Evolutionary conservation across 2,797 vertebrate genomes (phyloP).

Genomic region (Gobionotothen gibberifrons): DNA sequence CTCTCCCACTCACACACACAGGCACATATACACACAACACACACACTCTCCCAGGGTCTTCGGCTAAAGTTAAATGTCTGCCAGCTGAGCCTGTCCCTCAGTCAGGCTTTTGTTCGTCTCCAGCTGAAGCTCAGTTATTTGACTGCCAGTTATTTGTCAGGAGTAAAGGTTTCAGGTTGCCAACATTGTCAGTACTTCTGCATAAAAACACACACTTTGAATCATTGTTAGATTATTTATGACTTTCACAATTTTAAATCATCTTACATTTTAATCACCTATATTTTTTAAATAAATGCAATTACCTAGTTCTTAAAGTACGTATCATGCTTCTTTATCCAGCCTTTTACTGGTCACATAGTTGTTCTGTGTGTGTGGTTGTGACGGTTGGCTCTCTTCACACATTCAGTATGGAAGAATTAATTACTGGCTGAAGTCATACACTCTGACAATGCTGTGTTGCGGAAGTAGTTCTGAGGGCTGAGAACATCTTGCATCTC

Average conservation of each 20-base stretch:
- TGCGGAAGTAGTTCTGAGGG: slow-evolving; percentile 21
- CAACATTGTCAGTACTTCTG: slow-evolving; percentile 38
- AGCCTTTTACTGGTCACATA: slow-evolving; percentile 6
- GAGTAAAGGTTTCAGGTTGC: slow-evolving; percentile 45
- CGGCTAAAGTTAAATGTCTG: slow-evolving; percentile 75
- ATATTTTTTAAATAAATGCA: slow-evolving; percentile 16
- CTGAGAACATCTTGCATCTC: slow-evolving; percentile 43
- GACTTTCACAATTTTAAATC: neutral
- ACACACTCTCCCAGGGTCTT: slow-evolving; percentile 48
- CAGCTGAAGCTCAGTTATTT: slow-evolving; percentile 78
- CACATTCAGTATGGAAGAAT: slow-evolving; percentile 24
- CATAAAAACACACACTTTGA: slow-evolving; percentile 12
- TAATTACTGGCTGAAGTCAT: slow-evolving; percentile 28
- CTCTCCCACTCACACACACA: slow-evolving; percentile 9
- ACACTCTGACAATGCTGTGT: slow-evolving; percentile 25
- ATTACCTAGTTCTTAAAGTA: neutral
- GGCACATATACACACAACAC: slow-evolving; percentile 40
- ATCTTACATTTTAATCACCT: neutral
- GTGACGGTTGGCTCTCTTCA: slow-evolving; percentile 7
- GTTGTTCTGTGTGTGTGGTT: neutral
- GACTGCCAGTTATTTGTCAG: slow-evolving; percentile 65
- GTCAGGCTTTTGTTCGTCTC: slow-evolving; percentile 77
- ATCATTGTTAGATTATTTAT: neutral
- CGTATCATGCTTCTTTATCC: neutral
- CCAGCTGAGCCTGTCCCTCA: slow-evolving; percentile 78